Base-by-base conservation (phyloP, 2,797 vertebrate species). In the Manis crassicaudata region DNA sequence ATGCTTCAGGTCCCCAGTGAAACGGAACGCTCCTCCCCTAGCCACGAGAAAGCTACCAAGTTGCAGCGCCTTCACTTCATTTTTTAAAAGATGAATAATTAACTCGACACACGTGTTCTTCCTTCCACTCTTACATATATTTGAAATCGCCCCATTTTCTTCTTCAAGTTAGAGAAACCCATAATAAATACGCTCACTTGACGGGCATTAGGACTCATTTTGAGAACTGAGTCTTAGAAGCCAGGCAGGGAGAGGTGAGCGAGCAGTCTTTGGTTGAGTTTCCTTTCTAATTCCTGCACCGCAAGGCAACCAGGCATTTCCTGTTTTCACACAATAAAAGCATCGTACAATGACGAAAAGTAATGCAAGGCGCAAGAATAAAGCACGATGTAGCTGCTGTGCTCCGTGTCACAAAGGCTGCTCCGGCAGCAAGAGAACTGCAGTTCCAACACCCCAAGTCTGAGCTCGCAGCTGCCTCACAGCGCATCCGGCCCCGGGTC, bases 351-450 rank as follows among this genome's bases (percentile, higher is more conserved):
- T 1, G 35, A n/a, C n/a, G 85, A 84, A 54, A 84, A 90, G 96
- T 63, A 52, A 85, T 5, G 89, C 27, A 40, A 86, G 82, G 89
- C 17, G 20, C 82, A 10, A 72, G 72, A 21, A 18, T 11, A 54
- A 5, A 70, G 65, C 94, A 60, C 58, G 21, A 6, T 29, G 92
- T 77, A 75, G 90, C 77, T 4, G 75, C 29, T 5, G 89, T 8
- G 91, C 91, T 46, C 80, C 52, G 83, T 35, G 96, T 92, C 96
- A 97, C 96, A 94, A 96, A 96, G 95, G 85, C 96, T 63, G 84
- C 80, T 63, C 3, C 2, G 27, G 75, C 95, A 37, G 68, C 91
- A 65, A 52, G 40, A 29, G 23, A 81, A 92, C 83, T 17, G 6
- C n/a, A 83, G 87, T 75, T 46, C 20, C 87, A 50, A 27, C 75